A percentile compares a stretch with the other conserved stretches of the same genome.
phyloP scores from a whole-genome alignment of 1,140 invertebrate genomes.

The Archivesica marissinica region DNA sequence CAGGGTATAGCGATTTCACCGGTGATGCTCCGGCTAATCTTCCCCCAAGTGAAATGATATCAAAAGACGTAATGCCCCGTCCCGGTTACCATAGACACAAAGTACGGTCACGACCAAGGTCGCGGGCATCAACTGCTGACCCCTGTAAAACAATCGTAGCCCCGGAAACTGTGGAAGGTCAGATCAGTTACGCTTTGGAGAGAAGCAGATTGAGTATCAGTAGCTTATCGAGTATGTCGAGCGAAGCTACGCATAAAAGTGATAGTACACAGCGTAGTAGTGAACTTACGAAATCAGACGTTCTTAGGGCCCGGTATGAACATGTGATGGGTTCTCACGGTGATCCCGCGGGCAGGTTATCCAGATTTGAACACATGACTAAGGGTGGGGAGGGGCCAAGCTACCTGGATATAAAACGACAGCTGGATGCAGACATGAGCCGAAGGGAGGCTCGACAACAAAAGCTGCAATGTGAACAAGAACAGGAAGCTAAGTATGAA shows the following conservation, averaged over 20 bases:
- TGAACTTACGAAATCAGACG: conserved; percentile 54
- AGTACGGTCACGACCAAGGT: conserved; percentile 48
- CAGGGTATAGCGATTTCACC: conserved; percentile 54
- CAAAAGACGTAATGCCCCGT: conserved; percentile 39
- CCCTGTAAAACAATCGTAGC: conserved; percentile 35
- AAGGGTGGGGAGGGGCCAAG: conserved; percentile 22
- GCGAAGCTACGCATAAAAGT: conserved; percentile 60
- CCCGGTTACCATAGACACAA: conserved; percentile 46
- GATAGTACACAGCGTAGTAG: conserved; percentile 56
- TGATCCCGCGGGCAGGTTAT: conserved; percentile 52
- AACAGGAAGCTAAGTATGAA: conserved; percentile 38
- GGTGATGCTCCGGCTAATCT: conserved; percentile 49
- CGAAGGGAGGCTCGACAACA: conserved; percentile 44
- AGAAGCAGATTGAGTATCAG: conserved; percentile 55
- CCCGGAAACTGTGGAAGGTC: conserved; percentile 47
- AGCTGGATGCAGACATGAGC: conserved; percentile 56
- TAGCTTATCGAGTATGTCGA: conserved; percentile 55
- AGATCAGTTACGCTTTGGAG: conserved; percentile 55
- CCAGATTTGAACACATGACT: conserved; percentile 3
- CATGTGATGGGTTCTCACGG: conserved; percentile 22
- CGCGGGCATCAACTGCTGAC: conserved; percentile 33
- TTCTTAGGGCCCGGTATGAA: conserved; percentile 50
- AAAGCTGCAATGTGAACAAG: conserved; percentile 34
- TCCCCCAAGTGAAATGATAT: conserved; percentile 59
- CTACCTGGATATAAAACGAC: conserved; percentile 46